These are phyloP conservation scores for Polypedilum pembai DNA, from an alignment of 1,140 invertebrate species.

Conservation along the genomic window DNA sequence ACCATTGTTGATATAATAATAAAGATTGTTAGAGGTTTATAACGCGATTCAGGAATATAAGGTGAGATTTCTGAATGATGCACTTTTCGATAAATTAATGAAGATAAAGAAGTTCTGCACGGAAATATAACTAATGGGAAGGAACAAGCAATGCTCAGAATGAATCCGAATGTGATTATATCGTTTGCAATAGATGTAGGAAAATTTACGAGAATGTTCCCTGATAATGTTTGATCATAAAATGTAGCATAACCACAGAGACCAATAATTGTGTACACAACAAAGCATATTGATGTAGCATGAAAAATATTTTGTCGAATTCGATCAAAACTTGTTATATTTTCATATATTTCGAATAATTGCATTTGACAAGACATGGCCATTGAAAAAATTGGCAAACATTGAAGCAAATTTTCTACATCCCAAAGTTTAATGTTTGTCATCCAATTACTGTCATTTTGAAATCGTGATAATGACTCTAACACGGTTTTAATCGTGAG, in stretches of 20 bases:
- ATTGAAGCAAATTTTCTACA: constrained; percentile 74
- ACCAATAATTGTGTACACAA: constrained; percentile 79
- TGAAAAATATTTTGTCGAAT: constrained; percentile 74
- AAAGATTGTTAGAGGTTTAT: constrained; percentile 67
- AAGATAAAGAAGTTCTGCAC: constrained; percentile 87
- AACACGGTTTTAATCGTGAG: constrained; percentile 73
- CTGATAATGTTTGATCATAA: constrained; percentile 65
- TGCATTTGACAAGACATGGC: constrained; percentile 94
- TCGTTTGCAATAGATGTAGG: constrained; percentile 70
- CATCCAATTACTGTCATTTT: constrained; percentile 58
- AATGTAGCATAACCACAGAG: constrained; percentile 95
- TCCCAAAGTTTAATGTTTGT: constrained; percentile 74
- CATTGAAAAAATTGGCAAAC: constrained; percentile 92
- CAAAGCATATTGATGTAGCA: constrained; percentile 85
- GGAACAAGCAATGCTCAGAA: constrained; percentile 88
- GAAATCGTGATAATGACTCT: background rate
- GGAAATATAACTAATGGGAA: constrained; percentile 96
- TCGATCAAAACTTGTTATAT: constrained; percentile 69
- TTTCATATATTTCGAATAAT: constrained; percentile 91
- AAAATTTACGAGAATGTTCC: constrained; percentile 86
- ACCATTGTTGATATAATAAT: constrained; percentile 69
- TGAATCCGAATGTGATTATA: constrained; percentile 87
- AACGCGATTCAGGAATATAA: constrained; percentile 67
- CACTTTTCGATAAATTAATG: constrained; percentile 80
- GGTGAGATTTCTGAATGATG: constrained; percentile 41